phyloP scores from a whole-genome alignment of 2,797 vertebrate species.

The Chromis chromis region DNA sequence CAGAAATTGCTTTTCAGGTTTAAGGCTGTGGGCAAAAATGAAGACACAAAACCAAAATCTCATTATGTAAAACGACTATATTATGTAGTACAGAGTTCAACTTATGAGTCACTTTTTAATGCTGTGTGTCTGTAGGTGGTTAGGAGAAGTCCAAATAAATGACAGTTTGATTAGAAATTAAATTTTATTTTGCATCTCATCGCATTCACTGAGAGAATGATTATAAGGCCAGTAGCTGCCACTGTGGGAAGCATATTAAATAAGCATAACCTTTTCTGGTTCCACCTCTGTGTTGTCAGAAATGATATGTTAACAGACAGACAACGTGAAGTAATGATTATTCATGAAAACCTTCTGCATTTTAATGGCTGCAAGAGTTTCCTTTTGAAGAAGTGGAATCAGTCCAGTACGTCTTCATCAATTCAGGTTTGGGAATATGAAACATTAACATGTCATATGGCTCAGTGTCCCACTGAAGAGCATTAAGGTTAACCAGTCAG shows the following conservation, averaged over 20 bases:
- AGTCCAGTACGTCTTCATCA: conserved; percentile 20
- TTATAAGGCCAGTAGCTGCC: conserved; percentile 17
- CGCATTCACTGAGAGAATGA: conserved; percentile 24
- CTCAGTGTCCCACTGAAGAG: conserved; percentile 19
- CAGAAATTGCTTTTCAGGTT: conserved; percentile 2
- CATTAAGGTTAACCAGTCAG: conserved; percentile 45
- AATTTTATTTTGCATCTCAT: not conserved
- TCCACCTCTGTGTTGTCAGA: conserved; percentile 22
- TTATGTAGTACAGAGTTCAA: conserved; percentile 3
- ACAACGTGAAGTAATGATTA: conserved; percentile 36
- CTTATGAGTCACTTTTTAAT: not conserved
- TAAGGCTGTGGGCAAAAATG: not conserved
- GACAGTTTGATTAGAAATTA: not conserved
- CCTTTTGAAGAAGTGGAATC: conserved; percentile 28
- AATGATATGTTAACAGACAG: conserved; percentile 40
- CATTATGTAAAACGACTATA: not conserved
- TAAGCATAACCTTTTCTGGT: conserved; percentile 13
- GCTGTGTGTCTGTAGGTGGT: not conserved
- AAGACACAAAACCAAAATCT: not conserved
- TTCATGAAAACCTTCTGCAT: conserved; percentile 43
- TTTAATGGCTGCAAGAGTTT: conserved; percentile 40
- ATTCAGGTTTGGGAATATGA: conserved; percentile 34
- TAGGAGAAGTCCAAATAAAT: not conserved
- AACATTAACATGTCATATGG: conserved; percentile 50
- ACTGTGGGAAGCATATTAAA: conserved; percentile 23